A percentile compares a stretch with the other conserved stretches of the same genome.
These are phyloP conservation scores for Cettia cetti DNA, from an alignment of 2,113 vertebrate genomes.

Conservation along the genomic window DNA sequence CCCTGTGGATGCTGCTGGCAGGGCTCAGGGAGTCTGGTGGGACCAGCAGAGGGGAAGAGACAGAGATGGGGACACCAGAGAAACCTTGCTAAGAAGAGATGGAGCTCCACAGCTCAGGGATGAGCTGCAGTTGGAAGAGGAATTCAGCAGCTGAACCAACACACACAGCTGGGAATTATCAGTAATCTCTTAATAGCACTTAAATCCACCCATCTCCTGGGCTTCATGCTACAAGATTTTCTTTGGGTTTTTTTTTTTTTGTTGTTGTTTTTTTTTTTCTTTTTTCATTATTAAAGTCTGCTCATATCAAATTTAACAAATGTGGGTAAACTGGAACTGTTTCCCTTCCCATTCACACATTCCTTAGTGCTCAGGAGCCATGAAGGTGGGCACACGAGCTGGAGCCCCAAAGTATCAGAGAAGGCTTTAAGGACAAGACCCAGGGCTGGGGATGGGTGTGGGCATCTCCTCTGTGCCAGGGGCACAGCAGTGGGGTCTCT, in stretches of 20 bases:
- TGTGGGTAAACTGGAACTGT: background rate
- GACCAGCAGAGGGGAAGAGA: background rate
- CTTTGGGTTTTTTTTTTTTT: background rate
- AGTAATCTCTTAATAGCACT: background rate
- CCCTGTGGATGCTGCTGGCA: fast-evolving
- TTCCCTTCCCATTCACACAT: background rate
- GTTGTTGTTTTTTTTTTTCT: too few species aligned
- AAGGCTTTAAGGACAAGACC: background rate
- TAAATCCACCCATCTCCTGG: background rate
- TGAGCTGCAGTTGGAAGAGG: background rate
- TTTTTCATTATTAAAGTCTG: background rate
- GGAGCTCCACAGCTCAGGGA: background rate
- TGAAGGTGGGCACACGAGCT: fast-evolving
- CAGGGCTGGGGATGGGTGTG: background rate
- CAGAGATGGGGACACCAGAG: background rate
- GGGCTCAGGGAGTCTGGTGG: background rate
- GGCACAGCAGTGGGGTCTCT: background rate
- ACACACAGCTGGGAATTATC: background rate
- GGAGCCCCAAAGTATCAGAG: background rate
- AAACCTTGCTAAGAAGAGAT: background rate
- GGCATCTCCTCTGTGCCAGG: background rate
- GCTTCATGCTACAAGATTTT: background rate
- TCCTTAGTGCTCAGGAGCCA: background rate
- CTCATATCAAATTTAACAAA: background rate
- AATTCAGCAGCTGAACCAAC: background rate